A percentile compares a stretch with the other conserved stretches of the same genome.
Conservation (phyloP, 2,888 invertebrate species). For the Papilio elwesi region DNA sequence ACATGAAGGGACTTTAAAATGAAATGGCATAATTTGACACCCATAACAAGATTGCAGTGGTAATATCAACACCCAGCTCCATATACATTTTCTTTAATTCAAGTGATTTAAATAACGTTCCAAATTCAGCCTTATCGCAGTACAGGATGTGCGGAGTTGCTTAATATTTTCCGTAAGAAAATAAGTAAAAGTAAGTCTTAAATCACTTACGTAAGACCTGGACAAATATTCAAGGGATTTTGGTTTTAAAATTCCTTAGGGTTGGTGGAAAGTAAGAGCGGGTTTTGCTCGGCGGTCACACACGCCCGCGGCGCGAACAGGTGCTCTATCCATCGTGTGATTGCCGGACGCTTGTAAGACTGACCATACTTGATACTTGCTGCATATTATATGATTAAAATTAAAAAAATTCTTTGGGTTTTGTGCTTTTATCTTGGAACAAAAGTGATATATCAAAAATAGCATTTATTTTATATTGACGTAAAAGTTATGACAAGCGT, state of each 20-base stretch:
- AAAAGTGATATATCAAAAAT: no score
- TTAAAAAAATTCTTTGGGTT: no score
- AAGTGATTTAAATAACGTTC: neutral
- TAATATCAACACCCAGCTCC: neutral
- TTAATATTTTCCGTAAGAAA: constrained; percentile 8
- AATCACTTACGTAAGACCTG: constrained; percentile 18
- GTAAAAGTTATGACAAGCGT: no score
- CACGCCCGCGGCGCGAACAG: constrained; percentile 70
- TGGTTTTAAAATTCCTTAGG: constrained; percentile 45
- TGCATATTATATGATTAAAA: neutral
- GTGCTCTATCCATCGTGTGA: constrained; percentile 72
- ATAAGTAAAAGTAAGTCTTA: constrained; percentile 27
- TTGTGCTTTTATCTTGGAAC: no score
- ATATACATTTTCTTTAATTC: constrained; percentile 10
- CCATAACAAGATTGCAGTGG: constrained; percentile 28
- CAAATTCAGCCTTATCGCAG: constrained; percentile 19
- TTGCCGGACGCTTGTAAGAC: constrained; percentile 63
- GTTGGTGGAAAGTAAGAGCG: constrained; percentile 51
- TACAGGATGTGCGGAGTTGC: neutral
- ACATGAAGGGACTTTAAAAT: constrained; percentile 11
- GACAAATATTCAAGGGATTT: constrained; percentile 35
- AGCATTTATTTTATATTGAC: no score
- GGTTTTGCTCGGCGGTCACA: constrained; percentile 56
- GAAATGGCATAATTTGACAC: constrained; percentile 40
- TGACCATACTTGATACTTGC: constrained; percentile 57